Conservation (phyloP, 2,888 invertebrate genomes). For the Thecocarcelia acutangulata region DNA sequence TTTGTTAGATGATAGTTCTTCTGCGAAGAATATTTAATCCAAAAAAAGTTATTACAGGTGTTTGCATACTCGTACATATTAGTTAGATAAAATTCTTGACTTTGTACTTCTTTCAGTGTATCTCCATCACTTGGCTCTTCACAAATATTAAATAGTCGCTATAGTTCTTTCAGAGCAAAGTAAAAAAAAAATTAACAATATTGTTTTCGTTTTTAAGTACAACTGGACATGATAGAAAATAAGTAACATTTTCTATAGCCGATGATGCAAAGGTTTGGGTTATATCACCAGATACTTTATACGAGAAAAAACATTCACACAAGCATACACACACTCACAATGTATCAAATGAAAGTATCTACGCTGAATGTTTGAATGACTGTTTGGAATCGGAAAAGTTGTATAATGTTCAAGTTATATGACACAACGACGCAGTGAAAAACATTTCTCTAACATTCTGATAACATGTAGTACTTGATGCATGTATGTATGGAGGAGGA, state of each 20-base stretch:
- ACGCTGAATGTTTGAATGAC: conserved; percentile 30
- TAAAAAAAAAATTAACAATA: conserved; percentile 5
- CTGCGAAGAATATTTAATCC: too few relatives aligned
- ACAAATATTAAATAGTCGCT: conserved; percentile 5
- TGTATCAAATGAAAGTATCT: conserved; percentile 28
- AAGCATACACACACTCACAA: conserved; percentile 1
- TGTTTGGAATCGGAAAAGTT: conserved; percentile 66
- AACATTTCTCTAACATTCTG: conserved; percentile 46
- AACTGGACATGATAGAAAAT: conserved; percentile 42
- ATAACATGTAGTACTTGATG: conserved; percentile 49
- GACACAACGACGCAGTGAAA: conserved; percentile 61
- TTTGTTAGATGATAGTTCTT: too few relatives aligned
- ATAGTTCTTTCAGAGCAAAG: neutral
- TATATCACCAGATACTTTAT: conserved; percentile 13
- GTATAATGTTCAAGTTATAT: conserved; percentile 45
- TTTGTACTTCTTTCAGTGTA: conserved; percentile 35
- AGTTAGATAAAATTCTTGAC: too few relatives aligned
- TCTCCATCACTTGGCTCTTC: conserved; percentile 9
- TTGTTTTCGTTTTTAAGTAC: conserved; percentile 20
- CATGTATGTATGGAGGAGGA: conserved; percentile 49
- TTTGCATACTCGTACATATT: too few relatives aligned
- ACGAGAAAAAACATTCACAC: too few relatives aligned
- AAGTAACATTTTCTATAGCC: neutral
- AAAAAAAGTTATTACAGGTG: too few relatives aligned
- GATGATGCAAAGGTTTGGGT: conserved; percentile 3